phyloP scores from a whole-genome alignment of 2,797 vertebrate genomes.

The Gorsachius magnificus region DNA sequence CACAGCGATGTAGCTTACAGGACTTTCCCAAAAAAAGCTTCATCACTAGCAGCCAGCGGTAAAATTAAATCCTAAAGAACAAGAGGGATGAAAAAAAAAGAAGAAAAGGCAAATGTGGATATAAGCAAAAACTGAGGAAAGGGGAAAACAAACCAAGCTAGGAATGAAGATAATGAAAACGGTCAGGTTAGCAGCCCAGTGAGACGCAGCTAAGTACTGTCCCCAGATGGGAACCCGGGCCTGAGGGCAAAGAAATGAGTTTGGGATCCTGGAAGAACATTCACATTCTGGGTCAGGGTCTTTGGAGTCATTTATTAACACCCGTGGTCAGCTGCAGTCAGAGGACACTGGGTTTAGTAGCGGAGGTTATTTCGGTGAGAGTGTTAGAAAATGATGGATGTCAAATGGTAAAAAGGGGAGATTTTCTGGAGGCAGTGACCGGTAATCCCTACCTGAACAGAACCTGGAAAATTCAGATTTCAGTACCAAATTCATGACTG shows the following conservation, averaged over 20 bases:
- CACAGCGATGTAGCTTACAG: not conserved
- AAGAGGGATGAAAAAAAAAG: not conserved
- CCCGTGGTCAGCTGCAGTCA: not conserved
- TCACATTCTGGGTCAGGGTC: slow-evolving; percentile 18
- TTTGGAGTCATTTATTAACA: not conserved
- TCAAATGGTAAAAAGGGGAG: not conserved
- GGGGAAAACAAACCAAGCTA: slow-evolving; percentile 5
- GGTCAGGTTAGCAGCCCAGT: slow-evolving; percentile 20
- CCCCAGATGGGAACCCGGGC: slow-evolving; percentile 44
- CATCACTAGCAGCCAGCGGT: not conserved
- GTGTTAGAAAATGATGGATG: not conserved
- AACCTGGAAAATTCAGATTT: not conserved
- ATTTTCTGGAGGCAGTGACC: not conserved
- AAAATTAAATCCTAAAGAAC: not conserved
- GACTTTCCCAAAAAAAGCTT: not conserved
- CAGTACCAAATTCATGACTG: not conserved
- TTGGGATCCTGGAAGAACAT: slow-evolving; percentile 11
- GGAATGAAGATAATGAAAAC: slow-evolving; percentile 17
- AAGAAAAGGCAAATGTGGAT: not conserved
- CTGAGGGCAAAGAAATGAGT: slow-evolving; percentile 42
- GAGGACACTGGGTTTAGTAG: not conserved
- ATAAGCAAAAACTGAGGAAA: not conserved
- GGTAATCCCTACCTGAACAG: not conserved
- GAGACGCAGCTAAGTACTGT: not conserved
- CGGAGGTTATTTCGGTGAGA: not conserved